Evolutionary conservation across 2,797 vertebrate genomes (phyloP), one percentile per base, ranked within the genome.

Genomic region (Lithobates pipiens): DNA sequence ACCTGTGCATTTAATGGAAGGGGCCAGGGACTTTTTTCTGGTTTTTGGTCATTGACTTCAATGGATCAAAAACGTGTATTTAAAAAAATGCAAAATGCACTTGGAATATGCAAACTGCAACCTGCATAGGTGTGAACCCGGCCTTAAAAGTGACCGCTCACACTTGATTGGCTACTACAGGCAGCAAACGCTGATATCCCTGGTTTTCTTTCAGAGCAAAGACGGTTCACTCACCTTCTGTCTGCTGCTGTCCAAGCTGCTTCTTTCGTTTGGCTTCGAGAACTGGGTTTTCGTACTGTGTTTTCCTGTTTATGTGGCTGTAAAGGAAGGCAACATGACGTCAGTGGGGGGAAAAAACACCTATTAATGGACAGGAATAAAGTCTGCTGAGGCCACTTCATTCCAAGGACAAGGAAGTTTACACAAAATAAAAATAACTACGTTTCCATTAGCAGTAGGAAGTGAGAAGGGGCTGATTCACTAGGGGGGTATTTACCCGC

Each of bases 231-330:
- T 71, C 7, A 79, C 85, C 85, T 76, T 79, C 85, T 34, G 82
- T 6, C 50, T 54, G 97, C 89, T 96, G 97, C 39, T 96, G 96
- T 5, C 97, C 96, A n/a, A 97, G 93, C 90, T 99, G 98, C 88
- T 97, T 96, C 94, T 98, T 98, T 92, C 97, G 93, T 94, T 99
- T 99, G 5, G 97, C 98, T 94, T 99, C 98, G 88, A 98, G 90
- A 90, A 99, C 92, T 0, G 98, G 98, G 91, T 99, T 99, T 91
- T 99, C 98, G 90, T 99, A 99, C 90, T 99, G 98, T 1, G 98
- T 99, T 95, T 99, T 99, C 92, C 97, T 95, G 96, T 99, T 99
- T 94, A 99, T 97, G 92, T 99, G 98, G 96, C 98, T 99, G 91
- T 46, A 84, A 88, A 69, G 88, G 89, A 89, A 76, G 50, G 57